These are phyloP conservation scores for Bryconaethiops microstoma DNA, from an alignment of 2,797 vertebrate genomes.

Conservation along the genomic window DNA sequence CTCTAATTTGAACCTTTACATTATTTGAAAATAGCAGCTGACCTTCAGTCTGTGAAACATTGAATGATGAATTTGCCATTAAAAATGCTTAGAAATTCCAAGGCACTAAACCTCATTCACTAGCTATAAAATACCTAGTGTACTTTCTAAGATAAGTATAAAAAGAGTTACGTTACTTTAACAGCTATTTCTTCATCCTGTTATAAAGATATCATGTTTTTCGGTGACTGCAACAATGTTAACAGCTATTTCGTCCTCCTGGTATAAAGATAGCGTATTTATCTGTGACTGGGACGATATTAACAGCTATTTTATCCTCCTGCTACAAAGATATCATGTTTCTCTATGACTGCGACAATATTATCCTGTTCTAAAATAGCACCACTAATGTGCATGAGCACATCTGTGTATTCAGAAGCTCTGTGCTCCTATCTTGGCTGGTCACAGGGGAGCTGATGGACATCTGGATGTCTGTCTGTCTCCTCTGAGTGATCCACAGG, in stretches of 20 bases:
- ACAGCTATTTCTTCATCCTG: too few relatives aligned
- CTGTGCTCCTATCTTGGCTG: conserved; percentile 18
- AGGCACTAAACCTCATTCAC: not conserved
- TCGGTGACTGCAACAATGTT: too few relatives aligned
- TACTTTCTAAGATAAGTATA: not conserved
- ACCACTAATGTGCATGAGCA: not conserved
- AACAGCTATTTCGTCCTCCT: too few relatives aligned
- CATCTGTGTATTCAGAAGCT: conserved; percentile 5
- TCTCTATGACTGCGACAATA: not conserved
- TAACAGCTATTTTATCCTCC: not conserved
- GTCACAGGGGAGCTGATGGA: conserved; percentile 47
- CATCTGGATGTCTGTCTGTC: conserved; percentile 38
- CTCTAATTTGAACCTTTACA: not conserved
- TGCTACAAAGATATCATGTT: not conserved
- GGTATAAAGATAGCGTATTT: too few relatives aligned
- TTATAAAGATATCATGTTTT: too few relatives aligned
- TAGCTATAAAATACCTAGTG: not conserved
- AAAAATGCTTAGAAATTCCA: not conserved
- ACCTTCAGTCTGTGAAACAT: not conserved
- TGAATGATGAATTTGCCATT: not conserved
- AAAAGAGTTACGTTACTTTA: not conserved
- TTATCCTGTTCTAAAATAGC: conserved; percentile 30
- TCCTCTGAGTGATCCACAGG: conserved; percentile 63
- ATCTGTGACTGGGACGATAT: too few relatives aligned
- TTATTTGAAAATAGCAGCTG: not conserved